Evolutionary conservation across 2,888 invertebrate species (phyloP).

Genomic region (Drosophila niveifrons): DNA sequence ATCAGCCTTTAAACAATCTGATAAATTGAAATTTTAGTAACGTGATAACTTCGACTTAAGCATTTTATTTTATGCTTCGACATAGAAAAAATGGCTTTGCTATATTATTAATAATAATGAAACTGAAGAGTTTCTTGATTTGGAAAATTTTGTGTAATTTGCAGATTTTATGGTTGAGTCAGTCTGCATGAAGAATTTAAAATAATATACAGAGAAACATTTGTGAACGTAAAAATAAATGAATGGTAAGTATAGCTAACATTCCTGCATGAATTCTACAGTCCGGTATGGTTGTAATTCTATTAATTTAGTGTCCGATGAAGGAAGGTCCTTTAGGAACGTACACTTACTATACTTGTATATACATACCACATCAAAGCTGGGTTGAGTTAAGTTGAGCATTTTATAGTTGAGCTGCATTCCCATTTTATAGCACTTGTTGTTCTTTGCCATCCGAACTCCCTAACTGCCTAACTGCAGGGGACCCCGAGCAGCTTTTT

Average conservation of each 20-base stretch:
- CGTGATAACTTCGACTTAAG: too few species aligned
- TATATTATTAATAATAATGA: too few species aligned
- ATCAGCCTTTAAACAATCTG: too few species aligned
- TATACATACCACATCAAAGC: constrained; percentile 11
- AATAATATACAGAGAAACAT: not conserved
- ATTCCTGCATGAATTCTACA: constrained; percentile 6
- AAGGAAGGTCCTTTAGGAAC: constrained; percentile 1
- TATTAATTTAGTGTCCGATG: constrained; percentile 10
- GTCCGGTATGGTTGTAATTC: constrained; percentile 19
- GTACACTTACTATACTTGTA: not conserved
- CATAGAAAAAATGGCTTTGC: too few species aligned
- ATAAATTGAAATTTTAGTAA: too few species aligned
- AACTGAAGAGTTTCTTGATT: too few species aligned
- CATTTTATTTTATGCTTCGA: too few species aligned
- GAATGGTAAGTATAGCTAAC: not conserved
- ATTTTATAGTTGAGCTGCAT: constrained; percentile 33
- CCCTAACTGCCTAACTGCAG: constrained; percentile 19
- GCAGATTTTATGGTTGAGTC: too few species aligned
- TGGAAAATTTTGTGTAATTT: too few species aligned
- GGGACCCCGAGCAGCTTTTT: constrained; percentile 56
- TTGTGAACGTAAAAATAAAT: not conserved
- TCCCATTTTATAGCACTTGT: constrained; percentile 49
- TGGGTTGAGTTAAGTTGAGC: constrained; percentile 14
- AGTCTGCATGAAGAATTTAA: too few species aligned
- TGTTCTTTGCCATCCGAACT: not conserved